Percentiles rank a stretch among this genome's conserved stretches.
Evolutionary conservation across 2,113 vertebrate genomes (phyloP).

Genomic region (Phyllostomus discolor): DNA sequence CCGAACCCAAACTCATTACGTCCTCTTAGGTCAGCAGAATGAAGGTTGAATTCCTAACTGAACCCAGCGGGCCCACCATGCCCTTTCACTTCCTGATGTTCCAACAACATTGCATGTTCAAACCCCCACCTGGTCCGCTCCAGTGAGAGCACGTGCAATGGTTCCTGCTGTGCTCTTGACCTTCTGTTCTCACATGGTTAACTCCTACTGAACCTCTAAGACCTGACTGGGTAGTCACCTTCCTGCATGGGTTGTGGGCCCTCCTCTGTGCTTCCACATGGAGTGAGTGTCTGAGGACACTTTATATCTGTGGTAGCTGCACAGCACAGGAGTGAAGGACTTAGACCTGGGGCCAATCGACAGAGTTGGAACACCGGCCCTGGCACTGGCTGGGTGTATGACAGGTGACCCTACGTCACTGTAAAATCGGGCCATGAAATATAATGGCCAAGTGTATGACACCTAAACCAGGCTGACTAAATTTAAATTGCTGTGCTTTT

Average conservation of each 20-base stretch:
- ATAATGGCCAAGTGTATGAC: not conserved
- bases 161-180: not conserved
- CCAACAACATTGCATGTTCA: no score
- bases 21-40: not conserved
- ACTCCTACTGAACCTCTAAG: not conserved
- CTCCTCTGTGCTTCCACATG: not conserved
- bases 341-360: not conserved
- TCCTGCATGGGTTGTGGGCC: not conserved
- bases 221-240: not conserved
- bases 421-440: not conserved
- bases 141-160: no score
- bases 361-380: not conserved
- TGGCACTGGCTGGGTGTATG: not conserved
- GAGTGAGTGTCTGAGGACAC: not conserved
- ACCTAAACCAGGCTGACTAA: not conserved
- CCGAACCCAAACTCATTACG: not conserved
- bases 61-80: not conserved
- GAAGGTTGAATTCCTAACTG: not conserved
- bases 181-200: not conserved
- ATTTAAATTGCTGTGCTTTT: not conserved
- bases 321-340: not conserved
- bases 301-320: not conserved
- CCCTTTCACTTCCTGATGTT: no score
- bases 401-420: not conserved
- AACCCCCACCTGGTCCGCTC: not conserved